A percentile compares a stretch with the other conserved stretches of the same genome.
phyloP scores from a whole-genome alignment of 1,140 invertebrate genomes.

The Reticulitermes speratus region DNA sequence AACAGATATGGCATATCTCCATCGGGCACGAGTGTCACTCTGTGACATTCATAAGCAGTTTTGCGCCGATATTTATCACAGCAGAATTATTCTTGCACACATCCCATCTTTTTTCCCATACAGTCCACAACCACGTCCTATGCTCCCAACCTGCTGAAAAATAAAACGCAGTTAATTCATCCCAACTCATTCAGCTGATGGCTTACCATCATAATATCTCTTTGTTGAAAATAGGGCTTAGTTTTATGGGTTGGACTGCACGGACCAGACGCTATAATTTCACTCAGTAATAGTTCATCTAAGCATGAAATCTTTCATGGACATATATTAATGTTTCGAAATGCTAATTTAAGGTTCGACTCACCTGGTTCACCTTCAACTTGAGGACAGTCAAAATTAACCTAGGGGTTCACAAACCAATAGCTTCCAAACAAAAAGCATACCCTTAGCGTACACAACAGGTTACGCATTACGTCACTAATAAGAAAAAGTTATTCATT shows the following conservation, averaged over 20 bases:
- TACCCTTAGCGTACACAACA: neutral
- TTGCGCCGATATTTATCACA: conserved; percentile 1
- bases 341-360: neutral
- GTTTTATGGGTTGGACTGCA: neutral
- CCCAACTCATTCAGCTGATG: neutral
- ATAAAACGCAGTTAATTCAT: neutral
- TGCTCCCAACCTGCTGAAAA: neutral
- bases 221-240: neutral
- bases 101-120: neutral
- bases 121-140: neutral
- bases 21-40: neutral
- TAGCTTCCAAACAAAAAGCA: neutral
- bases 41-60: neutral
- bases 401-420: conserved; percentile 12
- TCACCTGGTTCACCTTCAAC: conserved; percentile 27
- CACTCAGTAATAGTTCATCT: neutral
- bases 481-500: neutral
- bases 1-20: neutral
- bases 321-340: neutral
- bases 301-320: neutral
- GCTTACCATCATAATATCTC: neutral
- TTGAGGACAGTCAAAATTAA: conserved; percentile 13
- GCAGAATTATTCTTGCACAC: neutral
- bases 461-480: neutral
- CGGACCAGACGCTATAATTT: neutral